Evolutionary conservation across 2,113 vertebrate genomes (phyloP).

Genomic region (Nematolebias whitei): DNA sequence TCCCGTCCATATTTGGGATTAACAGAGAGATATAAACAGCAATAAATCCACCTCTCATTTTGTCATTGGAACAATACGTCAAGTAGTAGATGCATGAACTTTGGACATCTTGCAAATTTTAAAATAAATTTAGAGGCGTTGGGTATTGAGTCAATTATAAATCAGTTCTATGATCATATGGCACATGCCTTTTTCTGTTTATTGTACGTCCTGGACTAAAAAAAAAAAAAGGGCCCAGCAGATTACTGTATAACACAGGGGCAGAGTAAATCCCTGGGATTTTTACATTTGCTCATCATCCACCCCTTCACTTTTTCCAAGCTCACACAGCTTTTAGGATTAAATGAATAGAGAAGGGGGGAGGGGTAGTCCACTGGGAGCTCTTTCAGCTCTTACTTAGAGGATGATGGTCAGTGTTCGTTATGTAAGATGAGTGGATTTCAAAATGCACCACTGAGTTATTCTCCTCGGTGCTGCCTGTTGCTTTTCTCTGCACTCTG

Average conservation of each 20-base stretch:
- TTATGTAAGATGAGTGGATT: slow-evolving; percentile 73
- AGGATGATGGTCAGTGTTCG: slow-evolving; percentile 66
- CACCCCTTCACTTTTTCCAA: slow-evolving; percentile 53
- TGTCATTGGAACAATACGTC: background rate
- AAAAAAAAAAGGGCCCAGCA: slow-evolving; percentile 60
- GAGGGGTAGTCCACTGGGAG: slow-evolving; percentile 41
- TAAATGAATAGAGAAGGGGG: slow-evolving; percentile 61
- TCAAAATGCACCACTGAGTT: slow-evolving; percentile 54
- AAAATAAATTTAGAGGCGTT: too few species aligned
- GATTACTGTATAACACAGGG: slow-evolving; percentile 68
- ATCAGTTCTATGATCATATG: slow-evolving; percentile 4
- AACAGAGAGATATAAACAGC: background rate
- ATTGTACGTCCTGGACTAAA: slow-evolving; percentile 36
- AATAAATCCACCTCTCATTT: too few species aligned
- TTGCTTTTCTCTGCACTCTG: slow-evolving; percentile 51
- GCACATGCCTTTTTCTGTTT: slow-evolving; percentile 38
- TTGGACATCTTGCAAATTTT: background rate
- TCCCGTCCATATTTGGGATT: background rate
- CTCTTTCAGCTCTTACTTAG: slow-evolving; percentile 61
- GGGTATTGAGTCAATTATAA: background rate
- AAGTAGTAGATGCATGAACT: background rate
- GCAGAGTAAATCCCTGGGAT: slow-evolving; percentile 71
- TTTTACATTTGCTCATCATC: slow-evolving; percentile 68
- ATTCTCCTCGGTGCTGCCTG: slow-evolving; percentile 43
- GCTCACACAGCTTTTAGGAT: slow-evolving; percentile 66